phyloP scores from a whole-genome alignment of 2,797 vertebrate species.

The Sebastes baramenuke region DNA sequence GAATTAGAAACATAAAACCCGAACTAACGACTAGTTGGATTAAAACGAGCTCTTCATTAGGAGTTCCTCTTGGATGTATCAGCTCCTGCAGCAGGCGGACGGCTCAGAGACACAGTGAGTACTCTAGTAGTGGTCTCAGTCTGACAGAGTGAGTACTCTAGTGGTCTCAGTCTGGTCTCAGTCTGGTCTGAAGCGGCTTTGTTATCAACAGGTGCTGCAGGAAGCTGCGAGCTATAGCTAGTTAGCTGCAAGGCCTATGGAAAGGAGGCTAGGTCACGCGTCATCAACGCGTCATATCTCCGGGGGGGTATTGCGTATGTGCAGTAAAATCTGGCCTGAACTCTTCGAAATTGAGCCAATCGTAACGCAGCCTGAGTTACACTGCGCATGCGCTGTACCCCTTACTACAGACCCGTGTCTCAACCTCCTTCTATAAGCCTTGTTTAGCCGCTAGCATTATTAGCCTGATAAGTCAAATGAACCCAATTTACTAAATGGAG shows the following conservation, averaged over 20 bases:
- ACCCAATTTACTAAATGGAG: not conserved
- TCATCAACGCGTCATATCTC: too few species aligned
- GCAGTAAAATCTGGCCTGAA: too few species aligned
- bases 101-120: not conserved
- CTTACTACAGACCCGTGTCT: fast-evolving
- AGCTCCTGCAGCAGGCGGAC: not conserved
- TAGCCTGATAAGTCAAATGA: constrained; percentile 33
- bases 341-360: too few species aligned
- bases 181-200: constrained; percentile 61
- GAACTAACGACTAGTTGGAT: not conserved
- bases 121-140: too few species aligned
- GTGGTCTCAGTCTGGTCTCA: not conserved
- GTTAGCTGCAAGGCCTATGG: too few species aligned
- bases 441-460: constrained; percentile 63
- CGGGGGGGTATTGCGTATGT: too few species aligned
- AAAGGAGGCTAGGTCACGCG: too few species aligned
- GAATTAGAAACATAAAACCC: not conserved
- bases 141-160: constrained; percentile 49
- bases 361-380: too few species aligned
- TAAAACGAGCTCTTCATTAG: not conserved
- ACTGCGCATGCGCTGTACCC: too few species aligned
- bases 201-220: constrained; percentile 77
- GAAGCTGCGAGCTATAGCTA: constrained; percentile 26
- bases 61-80: not conserved
- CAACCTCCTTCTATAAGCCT: too few species aligned